Percentiles rank a stretch among this genome's conserved stretches.
phyloP scores from a whole-genome alignment of 2,888 invertebrate species.

The Conistra vaccinii region DNA sequence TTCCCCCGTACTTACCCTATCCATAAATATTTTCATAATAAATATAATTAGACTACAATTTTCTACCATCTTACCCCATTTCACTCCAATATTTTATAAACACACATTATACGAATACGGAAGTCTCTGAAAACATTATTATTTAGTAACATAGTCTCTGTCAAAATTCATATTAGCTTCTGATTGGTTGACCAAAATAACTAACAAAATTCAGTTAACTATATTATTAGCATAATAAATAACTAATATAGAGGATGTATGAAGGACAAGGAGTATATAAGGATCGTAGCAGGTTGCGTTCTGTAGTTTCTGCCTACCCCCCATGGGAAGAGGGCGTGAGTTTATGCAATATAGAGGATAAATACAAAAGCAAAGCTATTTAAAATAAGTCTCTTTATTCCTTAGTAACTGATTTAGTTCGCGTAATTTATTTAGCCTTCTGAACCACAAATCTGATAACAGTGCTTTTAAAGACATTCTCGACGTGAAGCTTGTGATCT shows the following conservation, averaged over 20 bases:
- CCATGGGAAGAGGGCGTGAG: too few relatives aligned
- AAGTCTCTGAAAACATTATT: slow-evolving; percentile 20
- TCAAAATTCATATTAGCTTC: not conserved
- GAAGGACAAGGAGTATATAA: not conserved
- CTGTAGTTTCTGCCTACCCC: too few relatives aligned
- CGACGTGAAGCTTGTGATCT: too few relatives aligned
- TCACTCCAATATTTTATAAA: slow-evolving; percentile 1
- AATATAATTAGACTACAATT: slow-evolving; percentile 20
- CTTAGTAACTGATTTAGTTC: too few relatives aligned
- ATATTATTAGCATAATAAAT: not conserved
- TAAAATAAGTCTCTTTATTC: too few relatives aligned
- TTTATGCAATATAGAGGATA: too few relatives aligned
- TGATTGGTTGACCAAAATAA: slow-evolving; percentile 6
- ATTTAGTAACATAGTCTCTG: not conserved
- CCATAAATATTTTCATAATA: slow-evolving; percentile 29
- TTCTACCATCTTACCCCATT: not conserved
- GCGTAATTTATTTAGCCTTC: too few relatives aligned
- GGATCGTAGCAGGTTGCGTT: too few relatives aligned
- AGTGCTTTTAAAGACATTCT: too few relatives aligned
- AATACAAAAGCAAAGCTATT: too few relatives aligned
- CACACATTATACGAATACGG: slow-evolving; percentile 13
- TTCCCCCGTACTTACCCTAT: not conserved
- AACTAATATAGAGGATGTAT: not conserved
- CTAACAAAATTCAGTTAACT: not conserved
- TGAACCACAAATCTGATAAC: too few relatives aligned